Base-by-base conservation (phyloP, 1,140 invertebrate species). In the Pygmarrhopalites habei region DNA sequence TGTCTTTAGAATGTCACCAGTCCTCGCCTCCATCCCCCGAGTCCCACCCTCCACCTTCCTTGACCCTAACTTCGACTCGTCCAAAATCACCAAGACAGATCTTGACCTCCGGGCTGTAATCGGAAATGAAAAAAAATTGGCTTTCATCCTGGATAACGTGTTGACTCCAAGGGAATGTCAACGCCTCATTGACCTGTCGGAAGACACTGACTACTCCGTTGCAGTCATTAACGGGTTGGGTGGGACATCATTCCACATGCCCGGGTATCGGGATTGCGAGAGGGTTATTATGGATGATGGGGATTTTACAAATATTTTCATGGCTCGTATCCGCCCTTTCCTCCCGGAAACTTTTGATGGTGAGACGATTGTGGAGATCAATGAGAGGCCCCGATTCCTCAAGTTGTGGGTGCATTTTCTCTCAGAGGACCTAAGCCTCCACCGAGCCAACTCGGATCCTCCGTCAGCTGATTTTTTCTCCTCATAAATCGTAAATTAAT, bases 321-420 rank as follows among this genome's bases (percentile, higher is more conserved):
- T 56, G 10, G 19, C 25, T 4, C 47, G 66, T 4, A 60, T 67
- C 28, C 15, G 23, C 1, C 4, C 15, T 3, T 64, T 60, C n/a
- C 29, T 67, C 1, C 66, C 61, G 1, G 5, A 60, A 23, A 39
- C 29, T 25, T 64, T 64, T 29, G 0, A 46, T 1, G 21, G 29
- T 4, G 1, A 26, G 0, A 17, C 26, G 4, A n/a, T 59, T 17
- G 19, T 52, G 5, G 49, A 57, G 19, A 64, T 67, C 14, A 67
- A 67, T 52, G 66, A 67, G 41, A 25, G 66, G 41, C 52, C 64
- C 5, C 35, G 62, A 19, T 67, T 67, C 29, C 43, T 67, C n/a
- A n/a, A n/a, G n/a, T n/a, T n/a, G n/a, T n/a, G n/a, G n/a, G n/a
- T n/a, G n/a, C n/a, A n/a, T n/a, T n/a, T n/a, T n/a, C n/a, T n/a